These are phyloP conservation scores for Tetramorium parvispinum DNA, from an alignment of 1,140 invertebrate species.

Conservation along the genomic window DNA sequence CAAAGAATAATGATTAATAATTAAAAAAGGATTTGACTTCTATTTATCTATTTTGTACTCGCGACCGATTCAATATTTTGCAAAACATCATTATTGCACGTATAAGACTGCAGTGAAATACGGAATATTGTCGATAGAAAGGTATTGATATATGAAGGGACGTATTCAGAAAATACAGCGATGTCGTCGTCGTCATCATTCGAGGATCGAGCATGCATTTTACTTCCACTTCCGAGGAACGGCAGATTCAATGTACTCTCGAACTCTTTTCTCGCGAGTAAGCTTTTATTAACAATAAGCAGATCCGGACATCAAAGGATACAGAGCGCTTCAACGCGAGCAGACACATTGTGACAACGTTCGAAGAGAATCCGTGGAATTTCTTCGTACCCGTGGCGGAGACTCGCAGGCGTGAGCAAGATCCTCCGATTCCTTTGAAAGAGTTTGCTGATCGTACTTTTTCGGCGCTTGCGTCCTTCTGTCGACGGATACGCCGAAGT, in stretches of 20 bases:
- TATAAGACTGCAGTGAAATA: slow-evolving; percentile 24
- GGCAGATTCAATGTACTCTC: slow-evolving; percentile 24
- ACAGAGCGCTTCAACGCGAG: slow-evolving; percentile 28
- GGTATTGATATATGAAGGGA: slow-evolving; percentile 24
- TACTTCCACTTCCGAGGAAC: neutral
- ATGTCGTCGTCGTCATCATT: slow-evolving; percentile 13
- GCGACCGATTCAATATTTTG: neutral
- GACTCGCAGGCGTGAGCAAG: slow-evolving; percentile 20
- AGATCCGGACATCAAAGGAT: slow-evolving; percentile 55
- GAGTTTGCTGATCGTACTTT: slow-evolving; percentile 66
- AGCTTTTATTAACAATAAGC: slow-evolving; percentile 58
- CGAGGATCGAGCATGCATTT: slow-evolving; percentile 17
- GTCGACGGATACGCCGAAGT: slow-evolving; percentile 73
- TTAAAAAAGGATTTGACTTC: neutral
- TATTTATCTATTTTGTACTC: neutral
- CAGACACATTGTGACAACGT: slow-evolving; percentile 57
- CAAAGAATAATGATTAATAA: neutral
- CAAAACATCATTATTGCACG: neutral
- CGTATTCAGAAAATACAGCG: slow-evolving; percentile 27
- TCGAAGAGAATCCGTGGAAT: slow-evolving; percentile 71
- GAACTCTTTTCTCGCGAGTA: slow-evolving; percentile 24
- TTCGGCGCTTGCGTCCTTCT: slow-evolving; percentile 66
- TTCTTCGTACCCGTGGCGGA: slow-evolving; percentile 51
- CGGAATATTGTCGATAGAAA: neutral
- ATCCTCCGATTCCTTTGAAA: slow-evolving; percentile 61